These are phyloP conservation scores for Idaea straminata DNA, from an alignment of 2,888 invertebrate genomes.

Conservation along the genomic window DNA sequence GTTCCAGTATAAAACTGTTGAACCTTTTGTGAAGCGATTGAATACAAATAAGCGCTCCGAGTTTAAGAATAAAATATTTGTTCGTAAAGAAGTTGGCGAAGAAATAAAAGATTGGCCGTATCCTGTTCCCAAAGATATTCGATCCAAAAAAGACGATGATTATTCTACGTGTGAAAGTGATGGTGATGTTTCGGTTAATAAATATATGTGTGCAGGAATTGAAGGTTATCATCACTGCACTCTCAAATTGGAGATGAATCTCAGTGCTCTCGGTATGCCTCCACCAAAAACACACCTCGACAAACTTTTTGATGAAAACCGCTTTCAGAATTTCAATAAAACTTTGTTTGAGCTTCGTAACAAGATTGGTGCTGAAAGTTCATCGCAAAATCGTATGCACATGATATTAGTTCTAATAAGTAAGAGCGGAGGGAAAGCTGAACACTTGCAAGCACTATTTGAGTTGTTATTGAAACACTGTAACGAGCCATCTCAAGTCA, in stretches of 20 bases:
- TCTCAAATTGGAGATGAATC: neutral
- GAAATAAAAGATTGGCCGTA: conserved; percentile 38
- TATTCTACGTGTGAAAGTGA: neutral
- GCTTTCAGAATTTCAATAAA: conserved; percentile 50
- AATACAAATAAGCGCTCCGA: conserved; percentile 26
- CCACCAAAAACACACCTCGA: conserved; percentile 39
- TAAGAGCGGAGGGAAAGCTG: conserved; percentile 51
- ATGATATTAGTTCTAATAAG: conserved; percentile 63
- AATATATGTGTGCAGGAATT: neutral
- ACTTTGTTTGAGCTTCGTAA: conserved; percentile 48
- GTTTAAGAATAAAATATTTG: conserved; percentile 39
- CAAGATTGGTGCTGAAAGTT: conserved; percentile 42
- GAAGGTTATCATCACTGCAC: conserved; percentile 10
- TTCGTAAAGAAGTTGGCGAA: conserved; percentile 31
- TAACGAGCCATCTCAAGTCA: conserved; percentile 53
- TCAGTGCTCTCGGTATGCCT: neutral
- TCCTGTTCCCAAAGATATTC: conserved; percentile 24
- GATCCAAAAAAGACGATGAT: conserved; percentile 3
- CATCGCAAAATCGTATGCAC: conserved; percentile 48
- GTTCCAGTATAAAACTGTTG: conserved; percentile 32
- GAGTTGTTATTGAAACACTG: conserved; percentile 40
- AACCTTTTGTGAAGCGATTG: conserved; percentile 34
- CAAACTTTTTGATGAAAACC: conserved; percentile 51
- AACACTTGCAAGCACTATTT: conserved; percentile 24
- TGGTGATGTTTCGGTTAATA: neutral